Evolutionary conservation across 2,888 invertebrate species (phyloP).

Genomic region (Apomyelois bistriatella): DNA sequence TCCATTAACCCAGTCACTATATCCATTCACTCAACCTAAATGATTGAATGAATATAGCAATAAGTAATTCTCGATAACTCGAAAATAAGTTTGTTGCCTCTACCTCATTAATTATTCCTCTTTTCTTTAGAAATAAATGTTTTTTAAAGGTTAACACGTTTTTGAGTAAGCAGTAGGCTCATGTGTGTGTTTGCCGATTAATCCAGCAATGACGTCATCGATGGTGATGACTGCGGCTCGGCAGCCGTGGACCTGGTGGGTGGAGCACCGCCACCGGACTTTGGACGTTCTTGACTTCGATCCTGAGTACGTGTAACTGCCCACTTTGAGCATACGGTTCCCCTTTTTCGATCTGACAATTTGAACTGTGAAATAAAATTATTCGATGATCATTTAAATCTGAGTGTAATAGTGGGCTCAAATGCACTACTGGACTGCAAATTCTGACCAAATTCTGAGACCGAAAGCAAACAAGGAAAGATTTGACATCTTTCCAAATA

Average conservation of each 20-base stretch:
- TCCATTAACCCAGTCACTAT: too few species aligned
- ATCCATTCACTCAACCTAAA: too few species aligned
- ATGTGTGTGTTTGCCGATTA: neutral
- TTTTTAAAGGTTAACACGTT: neutral
- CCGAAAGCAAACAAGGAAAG: too few species aligned
- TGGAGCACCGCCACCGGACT: slow-evolving; percentile 32
- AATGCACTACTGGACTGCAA: too few species aligned
- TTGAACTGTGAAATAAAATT: slow-evolving; percentile 16
- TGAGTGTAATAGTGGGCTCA: too few species aligned
- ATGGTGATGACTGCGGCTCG: slow-evolving; percentile 16
- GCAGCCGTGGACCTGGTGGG: slow-evolving; percentile 29
- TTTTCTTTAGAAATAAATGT: neutral
- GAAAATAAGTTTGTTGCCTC: too few species aligned
- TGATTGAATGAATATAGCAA: too few species aligned
- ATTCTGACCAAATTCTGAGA: too few species aligned
- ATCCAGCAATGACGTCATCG: neutral
- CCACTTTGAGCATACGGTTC: slow-evolving; percentile 24
- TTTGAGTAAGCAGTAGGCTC: neutral
- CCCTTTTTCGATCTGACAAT: slow-evolving; percentile 25
- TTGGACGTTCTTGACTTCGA: neutral
- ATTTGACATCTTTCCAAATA: too few species aligned
- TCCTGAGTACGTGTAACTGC: slow-evolving; percentile 24
- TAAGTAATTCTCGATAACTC: too few species aligned
- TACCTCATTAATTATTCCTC: too few species aligned
- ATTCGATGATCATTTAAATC: neutral